phyloP scores from a whole-genome alignment of 2,113 vertebrate genomes.

The Haliaeetus leucogaster region DNA sequence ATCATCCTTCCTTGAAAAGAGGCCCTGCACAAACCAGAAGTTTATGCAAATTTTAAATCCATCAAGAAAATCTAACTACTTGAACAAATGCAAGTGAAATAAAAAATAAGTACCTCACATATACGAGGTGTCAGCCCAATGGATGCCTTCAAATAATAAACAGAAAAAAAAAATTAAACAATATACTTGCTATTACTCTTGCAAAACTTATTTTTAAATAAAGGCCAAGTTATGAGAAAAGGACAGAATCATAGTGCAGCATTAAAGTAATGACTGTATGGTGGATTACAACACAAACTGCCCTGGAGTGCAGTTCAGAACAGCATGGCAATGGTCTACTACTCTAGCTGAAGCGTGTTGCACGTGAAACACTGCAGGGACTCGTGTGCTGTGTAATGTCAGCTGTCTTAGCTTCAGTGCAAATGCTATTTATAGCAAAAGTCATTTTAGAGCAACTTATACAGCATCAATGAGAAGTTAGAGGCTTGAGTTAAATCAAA shows the following conservation, averaged over 20 bases:
- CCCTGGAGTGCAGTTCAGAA: neutral
- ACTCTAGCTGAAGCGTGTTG: neutral
- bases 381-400: neutral
- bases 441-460: neutral
- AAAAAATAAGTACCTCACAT: conserved; percentile 85
- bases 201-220: neutral
- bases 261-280: neutral
- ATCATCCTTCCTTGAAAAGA: conserved; percentile 83
- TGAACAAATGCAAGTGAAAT: conserved; percentile 16
- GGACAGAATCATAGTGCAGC: neutral
- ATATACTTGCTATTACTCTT: neutral
- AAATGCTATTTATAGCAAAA: neutral
- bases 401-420: neutral
- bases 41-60: neutral
- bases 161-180: neutral
- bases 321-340: neutral
- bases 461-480: neutral
- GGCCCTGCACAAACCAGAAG: conserved; percentile 76
- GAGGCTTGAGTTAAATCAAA: neutral
- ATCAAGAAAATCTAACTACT: neutral
- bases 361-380: neutral
- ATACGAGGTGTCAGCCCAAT: conserved; percentile 93
- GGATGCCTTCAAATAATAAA: conserved; percentile 80
- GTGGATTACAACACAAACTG: neutral
- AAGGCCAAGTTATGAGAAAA: neutral